These are phyloP conservation scores for Probosciger aterrimus DNA, from an alignment of 2,113 vertebrate species.

Conservation along the genomic window DNA sequence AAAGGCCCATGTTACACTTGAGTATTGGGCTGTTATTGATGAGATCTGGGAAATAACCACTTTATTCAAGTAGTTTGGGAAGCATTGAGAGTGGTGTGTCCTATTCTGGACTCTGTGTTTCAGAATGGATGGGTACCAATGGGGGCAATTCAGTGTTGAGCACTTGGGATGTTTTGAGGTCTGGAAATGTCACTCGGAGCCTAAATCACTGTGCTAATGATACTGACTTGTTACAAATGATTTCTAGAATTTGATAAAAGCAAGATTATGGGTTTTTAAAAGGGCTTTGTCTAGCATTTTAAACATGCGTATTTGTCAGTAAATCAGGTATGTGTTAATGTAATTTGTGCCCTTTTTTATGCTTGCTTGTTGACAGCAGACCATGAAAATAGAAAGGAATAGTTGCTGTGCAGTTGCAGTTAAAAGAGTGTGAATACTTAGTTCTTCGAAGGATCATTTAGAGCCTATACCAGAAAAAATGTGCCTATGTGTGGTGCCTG, in stretches of 20 bases:
- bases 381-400: not conserved
- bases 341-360: not conserved
- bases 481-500: accelerated
- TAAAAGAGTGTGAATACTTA: not conserved
- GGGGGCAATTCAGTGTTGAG: not conserved
- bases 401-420: not conserved
- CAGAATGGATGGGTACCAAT: not conserved
- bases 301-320: not conserved
- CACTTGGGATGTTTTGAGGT: not conserved
- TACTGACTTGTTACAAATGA: not conserved
- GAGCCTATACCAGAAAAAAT: not conserved
- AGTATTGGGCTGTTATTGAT: not conserved
- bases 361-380: not conserved
- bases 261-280: accelerated
- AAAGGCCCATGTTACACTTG: not conserved
- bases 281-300: not conserved
- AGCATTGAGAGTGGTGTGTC: not conserved
- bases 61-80: not conserved
- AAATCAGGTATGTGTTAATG: not conserved
- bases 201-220: not conserved
- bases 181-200: not conserved
- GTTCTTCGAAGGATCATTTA: not conserved
- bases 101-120: not conserved
- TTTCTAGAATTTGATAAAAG: not conserved
- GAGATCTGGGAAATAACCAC: not conserved